phyloP scores from a whole-genome alignment of 2,797 vertebrate genomes.

The Miopithecus talapoin region DNA sequence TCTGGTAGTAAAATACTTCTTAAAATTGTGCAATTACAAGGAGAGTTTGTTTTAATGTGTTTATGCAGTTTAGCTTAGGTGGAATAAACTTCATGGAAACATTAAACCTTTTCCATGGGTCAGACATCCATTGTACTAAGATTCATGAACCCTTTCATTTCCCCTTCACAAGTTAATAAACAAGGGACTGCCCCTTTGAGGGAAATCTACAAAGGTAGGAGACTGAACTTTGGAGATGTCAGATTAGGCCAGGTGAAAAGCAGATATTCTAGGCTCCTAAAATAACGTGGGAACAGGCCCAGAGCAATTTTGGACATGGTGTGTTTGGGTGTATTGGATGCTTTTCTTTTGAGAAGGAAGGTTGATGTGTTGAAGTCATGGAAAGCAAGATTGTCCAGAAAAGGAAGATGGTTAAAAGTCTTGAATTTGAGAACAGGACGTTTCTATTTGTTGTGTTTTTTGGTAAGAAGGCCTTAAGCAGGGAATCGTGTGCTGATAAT shows the following conservation, averaged over 20 bases:
- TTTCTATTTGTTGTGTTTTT: neutral
- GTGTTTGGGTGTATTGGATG: neutral
- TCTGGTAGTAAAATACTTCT: neutral
- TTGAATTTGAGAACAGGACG: too few species aligned
- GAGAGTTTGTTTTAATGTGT: neutral
- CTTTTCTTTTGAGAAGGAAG: neutral
- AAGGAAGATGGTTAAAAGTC: too few species aligned
- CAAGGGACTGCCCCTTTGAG: neutral
- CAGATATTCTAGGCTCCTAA: neutral
- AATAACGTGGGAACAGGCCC: neutral
- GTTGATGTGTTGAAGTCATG: neutral
- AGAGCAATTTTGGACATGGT: neutral
- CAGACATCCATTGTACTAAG: neutral
- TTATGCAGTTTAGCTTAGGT: neutral
- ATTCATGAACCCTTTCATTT: neutral
- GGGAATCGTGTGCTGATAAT: neutral
- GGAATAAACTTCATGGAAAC: neutral
- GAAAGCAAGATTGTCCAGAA: neutral
- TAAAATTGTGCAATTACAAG: neutral
- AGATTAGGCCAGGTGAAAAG: neutral
- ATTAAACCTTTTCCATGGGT: neutral
- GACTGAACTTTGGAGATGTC: neutral
- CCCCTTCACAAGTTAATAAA: neutral
- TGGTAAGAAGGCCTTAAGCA: neutral
- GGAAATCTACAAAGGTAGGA: neutral